A percentile compares a stretch with the other conserved stretches of the same genome.
Evolutionary conservation across 2,113 vertebrate genomes (phyloP).

Genomic region (Passer domesticus): DNA sequence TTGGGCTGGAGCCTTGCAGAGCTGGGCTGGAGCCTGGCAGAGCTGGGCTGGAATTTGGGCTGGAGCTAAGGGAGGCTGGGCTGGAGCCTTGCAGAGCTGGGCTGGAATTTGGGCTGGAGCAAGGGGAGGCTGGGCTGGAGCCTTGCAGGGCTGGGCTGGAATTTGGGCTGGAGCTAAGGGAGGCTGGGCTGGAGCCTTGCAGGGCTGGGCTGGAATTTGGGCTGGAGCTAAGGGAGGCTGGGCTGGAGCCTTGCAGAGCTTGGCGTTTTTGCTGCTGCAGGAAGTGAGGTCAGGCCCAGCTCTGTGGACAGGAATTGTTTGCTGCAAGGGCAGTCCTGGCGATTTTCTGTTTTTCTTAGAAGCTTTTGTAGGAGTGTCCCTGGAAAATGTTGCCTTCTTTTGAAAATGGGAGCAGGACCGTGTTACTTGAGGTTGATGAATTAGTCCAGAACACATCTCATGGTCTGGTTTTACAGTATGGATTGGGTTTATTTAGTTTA

Average conservation of each 20-base stretch:
- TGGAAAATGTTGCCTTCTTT: conserved; percentile 13
- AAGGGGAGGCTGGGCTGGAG: too few relatives aligned
- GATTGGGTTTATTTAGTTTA: neutral
- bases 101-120: too few relatives aligned
- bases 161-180: too few relatives aligned
- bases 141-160: too few relatives aligned
- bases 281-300: conserved; percentile 53
- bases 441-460: neutral
- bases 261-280: neutral
- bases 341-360: conserved; percentile 24
- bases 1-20: too few relatives aligned
- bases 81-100: too few relatives aligned
- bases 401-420: neutral
- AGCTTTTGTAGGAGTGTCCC: neutral
- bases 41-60: too few relatives aligned
- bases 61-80: too few relatives aligned
- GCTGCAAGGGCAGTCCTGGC: neutral
- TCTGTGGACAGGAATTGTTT: conserved; percentile 22
- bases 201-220: neutral
- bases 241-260: neutral
- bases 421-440: neutral
- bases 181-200: too few relatives aligned
- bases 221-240: neutral
- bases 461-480: neutral
- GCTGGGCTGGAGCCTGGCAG: too few relatives aligned